Conservation (phyloP, 2,888 invertebrate genomes). For the Seladonia tumulorum region DNA sequence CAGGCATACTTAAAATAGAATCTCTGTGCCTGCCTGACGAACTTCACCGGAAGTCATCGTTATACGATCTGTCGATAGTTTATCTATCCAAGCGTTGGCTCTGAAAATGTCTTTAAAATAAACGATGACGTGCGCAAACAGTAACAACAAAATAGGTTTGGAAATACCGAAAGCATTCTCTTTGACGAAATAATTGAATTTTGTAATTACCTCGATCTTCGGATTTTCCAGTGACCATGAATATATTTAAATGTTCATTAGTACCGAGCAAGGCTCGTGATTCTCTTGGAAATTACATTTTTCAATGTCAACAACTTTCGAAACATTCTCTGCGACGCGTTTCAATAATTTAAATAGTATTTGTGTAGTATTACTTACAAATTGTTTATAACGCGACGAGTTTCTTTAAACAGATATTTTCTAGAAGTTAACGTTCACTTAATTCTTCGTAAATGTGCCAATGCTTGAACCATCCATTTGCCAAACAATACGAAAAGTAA, state of each 20-base stretch:
- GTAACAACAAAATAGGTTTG: background rate
- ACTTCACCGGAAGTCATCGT: background rate
- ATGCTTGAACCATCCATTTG: background rate
- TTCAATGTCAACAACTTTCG: background rate
- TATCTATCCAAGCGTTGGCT: background rate
- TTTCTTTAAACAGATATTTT: background rate
- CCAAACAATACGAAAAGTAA: background rate
- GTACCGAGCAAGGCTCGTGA: background rate
- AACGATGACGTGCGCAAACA: background rate
- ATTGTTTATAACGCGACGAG: background rate
- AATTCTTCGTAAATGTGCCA: background rate
- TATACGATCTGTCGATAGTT: background rate
- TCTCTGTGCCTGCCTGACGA: background rate
- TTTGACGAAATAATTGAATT: background rate
- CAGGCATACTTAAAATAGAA: constrained; percentile 6
- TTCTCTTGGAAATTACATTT: background rate
- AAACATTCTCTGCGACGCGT: background rate
- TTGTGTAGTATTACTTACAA: background rate
- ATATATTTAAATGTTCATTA: background rate
- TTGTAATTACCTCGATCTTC: background rate
- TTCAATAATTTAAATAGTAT: background rate
- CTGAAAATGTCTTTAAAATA: background rate
- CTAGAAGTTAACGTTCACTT: background rate
- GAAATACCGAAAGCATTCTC: background rate
- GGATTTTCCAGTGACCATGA: background rate